phyloP scores from a whole-genome alignment of 1,140 invertebrate species.

The Ceratitis capitata region DNA sequence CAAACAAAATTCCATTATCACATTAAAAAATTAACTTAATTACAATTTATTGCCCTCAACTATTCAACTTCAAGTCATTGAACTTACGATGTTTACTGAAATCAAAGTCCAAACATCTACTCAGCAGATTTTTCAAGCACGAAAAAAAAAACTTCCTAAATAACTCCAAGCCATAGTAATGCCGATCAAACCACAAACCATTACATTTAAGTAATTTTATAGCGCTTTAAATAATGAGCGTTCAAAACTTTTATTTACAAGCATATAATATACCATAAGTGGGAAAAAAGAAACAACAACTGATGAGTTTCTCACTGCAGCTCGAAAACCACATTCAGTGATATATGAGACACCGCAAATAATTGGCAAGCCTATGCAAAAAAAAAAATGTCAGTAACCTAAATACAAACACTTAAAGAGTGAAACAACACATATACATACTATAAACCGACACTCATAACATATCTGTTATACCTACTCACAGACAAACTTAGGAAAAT shows the following conservation, averaged over 20 bases:
- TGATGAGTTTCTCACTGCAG: neutral
- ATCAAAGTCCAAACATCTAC: neutral
- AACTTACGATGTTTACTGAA: neutral
- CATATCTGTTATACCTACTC: neutral
- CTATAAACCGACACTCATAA: no score
- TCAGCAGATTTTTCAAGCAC: neutral
- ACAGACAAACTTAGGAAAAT: neutral
- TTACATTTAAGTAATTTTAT: neutral
- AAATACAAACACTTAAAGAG: neutral
- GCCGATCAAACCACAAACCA: neutral
- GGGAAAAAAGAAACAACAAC: neutral
- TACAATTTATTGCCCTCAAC: neutral
- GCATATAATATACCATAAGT: neutral
- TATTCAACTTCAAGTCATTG: neutral
- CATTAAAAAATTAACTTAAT: no score
- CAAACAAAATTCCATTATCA: no score
- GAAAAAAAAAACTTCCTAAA: no score
- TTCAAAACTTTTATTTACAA: neutral
- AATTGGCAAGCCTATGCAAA: neutral
- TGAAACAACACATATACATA: neutral
- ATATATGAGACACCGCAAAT: neutral
- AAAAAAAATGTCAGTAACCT: neutral
- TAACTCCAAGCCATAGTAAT: neutral
- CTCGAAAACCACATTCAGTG: neutral
- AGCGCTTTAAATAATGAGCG: neutral